phyloP scores from a whole-genome alignment of 2,888 invertebrate genomes.

The Nomada lathburiana region DNA sequence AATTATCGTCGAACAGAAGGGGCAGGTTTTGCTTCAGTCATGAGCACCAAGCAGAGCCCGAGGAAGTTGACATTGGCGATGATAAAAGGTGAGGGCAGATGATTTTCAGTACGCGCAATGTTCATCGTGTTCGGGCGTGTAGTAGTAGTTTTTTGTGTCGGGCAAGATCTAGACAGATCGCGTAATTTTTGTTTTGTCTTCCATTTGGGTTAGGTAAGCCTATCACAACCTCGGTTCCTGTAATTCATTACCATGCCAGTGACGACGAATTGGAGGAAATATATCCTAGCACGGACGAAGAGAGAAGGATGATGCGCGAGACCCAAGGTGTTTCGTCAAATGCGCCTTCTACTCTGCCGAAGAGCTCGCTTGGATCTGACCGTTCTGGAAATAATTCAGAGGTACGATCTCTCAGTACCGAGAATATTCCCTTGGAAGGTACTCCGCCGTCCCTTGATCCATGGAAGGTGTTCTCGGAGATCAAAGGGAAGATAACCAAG shows the following conservation, averaged over 20 bases:
- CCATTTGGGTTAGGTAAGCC: constrained; percentile 80
- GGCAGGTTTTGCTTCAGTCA: constrained; percentile 43
- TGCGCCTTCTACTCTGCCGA: constrained; percentile 78
- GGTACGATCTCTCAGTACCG: constrained; percentile 86
- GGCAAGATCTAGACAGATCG: no score
- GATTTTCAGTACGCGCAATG: no score
- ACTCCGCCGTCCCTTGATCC: constrained; percentile 87
- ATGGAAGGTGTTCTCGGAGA: constrained; percentile 90
- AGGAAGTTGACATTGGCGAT: constrained; percentile 81
- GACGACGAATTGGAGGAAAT: constrained; percentile 91
- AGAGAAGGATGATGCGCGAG: constrained; percentile 86
- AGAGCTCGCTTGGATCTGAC: constrained; percentile 82
- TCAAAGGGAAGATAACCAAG: constrained; percentile 91
- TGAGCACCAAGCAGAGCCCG: constrained; percentile 80
- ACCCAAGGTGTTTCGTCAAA: constrained; percentile 79
- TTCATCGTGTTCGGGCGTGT: no score
- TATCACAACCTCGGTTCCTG: constrained; percentile 84
- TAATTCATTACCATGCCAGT: constrained; percentile 91
- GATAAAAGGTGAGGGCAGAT: constrained; percentile 79
- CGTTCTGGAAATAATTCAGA: constrained; percentile 83
- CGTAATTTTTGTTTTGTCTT: neutral
- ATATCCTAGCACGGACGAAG: constrained; percentile 87
- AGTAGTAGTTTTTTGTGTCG: no score
- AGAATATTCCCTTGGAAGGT: constrained; percentile 84
- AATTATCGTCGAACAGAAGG: neutral